These are phyloP conservation scores for Oreochromis grahami DNA, from an alignment of 2,797 vertebrate genomes.

Conservation along the genomic window DNA sequence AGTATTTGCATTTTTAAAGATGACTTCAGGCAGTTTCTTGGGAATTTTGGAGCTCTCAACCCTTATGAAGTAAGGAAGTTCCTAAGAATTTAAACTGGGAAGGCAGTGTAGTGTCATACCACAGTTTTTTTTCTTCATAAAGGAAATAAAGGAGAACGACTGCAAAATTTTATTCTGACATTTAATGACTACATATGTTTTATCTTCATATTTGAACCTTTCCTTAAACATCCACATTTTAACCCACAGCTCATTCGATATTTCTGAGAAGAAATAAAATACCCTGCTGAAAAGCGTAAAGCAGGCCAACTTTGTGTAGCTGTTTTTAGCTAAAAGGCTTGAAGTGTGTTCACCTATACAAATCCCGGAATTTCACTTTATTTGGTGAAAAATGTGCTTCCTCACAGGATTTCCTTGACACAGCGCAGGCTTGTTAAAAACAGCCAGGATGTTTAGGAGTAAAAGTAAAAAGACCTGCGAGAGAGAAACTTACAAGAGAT, in stretches of 20 bases:
- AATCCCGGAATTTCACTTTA: neutral
- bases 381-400: neutral
- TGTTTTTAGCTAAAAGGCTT: neutral
- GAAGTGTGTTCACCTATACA: neutral
- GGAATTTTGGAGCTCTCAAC: neutral
- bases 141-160: neutral
- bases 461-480: conserved; percentile 16
- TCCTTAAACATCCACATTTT: neutral
- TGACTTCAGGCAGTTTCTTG: neutral
- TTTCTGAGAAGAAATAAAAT: neutral
- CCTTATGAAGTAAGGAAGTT: neutral
- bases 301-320: neutral
- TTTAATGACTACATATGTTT: neutral
- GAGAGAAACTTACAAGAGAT: conserved; percentile 34
- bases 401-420: neutral
- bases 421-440: conserved; percentile 3
- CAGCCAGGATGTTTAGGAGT: conserved; percentile 1
- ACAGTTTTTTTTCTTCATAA: neutral
- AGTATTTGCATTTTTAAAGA: neutral
- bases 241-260: neutral
- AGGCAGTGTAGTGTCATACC: neutral
- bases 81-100: neutral
- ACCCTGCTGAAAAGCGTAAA: neutral
- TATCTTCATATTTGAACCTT: neutral
- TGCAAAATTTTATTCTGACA: neutral